Base-by-base conservation (phyloP, 92 coral and sea anemone species). In the Epizoanthus illoricatus region DNA sequence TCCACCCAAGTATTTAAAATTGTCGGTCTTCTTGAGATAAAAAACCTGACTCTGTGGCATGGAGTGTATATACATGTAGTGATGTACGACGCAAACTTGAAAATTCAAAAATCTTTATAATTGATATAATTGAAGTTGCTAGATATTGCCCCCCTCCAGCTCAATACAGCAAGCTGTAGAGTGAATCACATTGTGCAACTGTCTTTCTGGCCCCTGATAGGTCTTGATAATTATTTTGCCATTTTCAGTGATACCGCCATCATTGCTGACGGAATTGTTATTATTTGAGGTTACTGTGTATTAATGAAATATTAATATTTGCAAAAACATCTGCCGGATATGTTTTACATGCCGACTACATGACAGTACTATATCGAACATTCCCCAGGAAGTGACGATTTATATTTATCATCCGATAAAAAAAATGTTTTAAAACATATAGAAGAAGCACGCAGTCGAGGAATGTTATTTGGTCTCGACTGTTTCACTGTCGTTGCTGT, bases 301-400 rank as follows among this genome's bases (percentile, higher is more conserved):
- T 71, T 71, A 47, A 45, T 71, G 36, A 71, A 71, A 71, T 71
- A 71, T 71, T 71, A 71, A 71, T 13, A 9, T 71, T 71, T 71
- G 13, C 52, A 36, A 71, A 71, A 71, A 71, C 76, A 71, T 49
- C 16, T 70, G 74, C 55, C 56, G 43, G 74, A 40, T 42, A 19
- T 52, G 15, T 52, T 1, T 3, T 52, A 12, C 11, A 52, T 52
- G 12, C 56, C 3, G 16, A 45, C 49, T 45, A 45, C 49, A 45
- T 45, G 49, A 5, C 49, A 7, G 49, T 5, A 45, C 49, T 52
- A 11, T 52, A 16, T 9, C 56, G 12, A 52, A 52, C 56, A 52
- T 52, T 52, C 15, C 13, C 3, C 56, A 52, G 56, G 56, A 52
- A 52, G 56, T 52, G 56, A 5, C 56, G 56, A 11, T 52, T 52